Evolutionary conservation across 2,888 invertebrate genomes (phyloP).

Genomic region (Meteorus cinctellus): DNA sequence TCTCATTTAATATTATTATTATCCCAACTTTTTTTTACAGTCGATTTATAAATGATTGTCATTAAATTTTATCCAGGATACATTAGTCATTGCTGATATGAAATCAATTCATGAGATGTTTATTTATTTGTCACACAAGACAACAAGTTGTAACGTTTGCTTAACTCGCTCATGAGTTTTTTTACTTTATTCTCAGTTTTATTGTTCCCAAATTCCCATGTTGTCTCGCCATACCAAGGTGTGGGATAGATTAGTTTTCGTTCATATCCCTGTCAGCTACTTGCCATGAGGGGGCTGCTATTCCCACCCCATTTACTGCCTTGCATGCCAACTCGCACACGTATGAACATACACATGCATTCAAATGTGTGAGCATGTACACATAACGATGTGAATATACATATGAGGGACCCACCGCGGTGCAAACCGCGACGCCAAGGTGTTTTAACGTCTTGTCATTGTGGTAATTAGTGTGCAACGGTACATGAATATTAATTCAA

Average conservation of each 20-base stretch:
- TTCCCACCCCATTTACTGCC: slow-evolving; percentile 35
- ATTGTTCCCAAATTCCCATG: slow-evolving; percentile 51
- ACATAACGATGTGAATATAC: slow-evolving; percentile 24
- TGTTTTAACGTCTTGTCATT: slow-evolving; percentile 32
- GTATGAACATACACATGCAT: slow-evolving; percentile 11
- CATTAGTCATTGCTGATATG: not conserved
- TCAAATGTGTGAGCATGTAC: not conserved
- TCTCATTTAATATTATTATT: not conserved
- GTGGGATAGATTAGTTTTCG: slow-evolving; percentile 67
- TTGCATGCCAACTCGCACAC: slow-evolving; percentile 37
- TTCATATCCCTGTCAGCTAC: slow-evolving; percentile 64
- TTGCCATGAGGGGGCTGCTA: slow-evolving; percentile 58
- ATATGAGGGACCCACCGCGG: slow-evolving; percentile 44
- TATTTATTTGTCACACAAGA: not conserved
- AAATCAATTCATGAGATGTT: not conserved
- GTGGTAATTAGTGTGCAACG: slow-evolving; percentile 33
- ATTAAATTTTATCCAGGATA: not conserved
- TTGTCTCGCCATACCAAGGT: slow-evolving; percentile 56
- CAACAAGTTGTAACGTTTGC: not conserved
- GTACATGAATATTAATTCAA: slow-evolving; percentile 30
- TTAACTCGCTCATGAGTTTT: not conserved
- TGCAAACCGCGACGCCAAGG: slow-evolving; percentile 41
- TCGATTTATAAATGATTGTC: slow-evolving; percentile 2
- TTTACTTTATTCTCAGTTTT: not conserved
- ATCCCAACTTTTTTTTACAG: not conserved